Evolutionary conservation across 2,888 invertebrate genomes (phyloP).

Genomic region (Physocephala rufipes): DNA sequence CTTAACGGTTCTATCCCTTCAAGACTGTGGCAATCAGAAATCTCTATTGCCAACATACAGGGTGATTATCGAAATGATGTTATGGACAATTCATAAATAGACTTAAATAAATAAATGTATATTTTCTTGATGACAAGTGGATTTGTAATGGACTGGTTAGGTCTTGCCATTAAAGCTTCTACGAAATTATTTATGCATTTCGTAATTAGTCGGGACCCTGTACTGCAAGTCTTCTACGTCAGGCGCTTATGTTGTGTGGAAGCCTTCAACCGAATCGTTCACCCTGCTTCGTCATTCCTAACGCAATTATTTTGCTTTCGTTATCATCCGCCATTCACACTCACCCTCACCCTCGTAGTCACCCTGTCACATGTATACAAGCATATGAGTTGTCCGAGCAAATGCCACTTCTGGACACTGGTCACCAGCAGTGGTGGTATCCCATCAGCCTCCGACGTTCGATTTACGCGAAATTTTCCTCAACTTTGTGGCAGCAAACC

Average conservation of each 20-base stretch:
- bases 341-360: neutral
- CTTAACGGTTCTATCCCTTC: conserved; percentile 14
- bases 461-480: conserved; percentile 35
- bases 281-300: neutral
- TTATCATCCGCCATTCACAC: neutral
- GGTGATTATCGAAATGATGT: neutral
- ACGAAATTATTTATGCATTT: neutral
- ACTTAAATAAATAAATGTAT: too few relatives aligned
- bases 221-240: neutral
- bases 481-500: conserved; percentile 18
- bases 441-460: conserved; percentile 24
- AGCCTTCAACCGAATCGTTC: neutral
- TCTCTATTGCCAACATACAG: conserved; percentile 1
- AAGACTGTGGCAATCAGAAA: conserved; percentile 26
- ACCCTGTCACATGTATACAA: conserved; percentile 2
- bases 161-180: neutral
- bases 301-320: neutral
- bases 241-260: too few relatives aligned
- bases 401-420: conserved; percentile 26
- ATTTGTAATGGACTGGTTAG: too few relatives aligned
- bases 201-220: neutral
- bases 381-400: conserved; percentile 13
- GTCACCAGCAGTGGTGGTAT: conserved; percentile 17
- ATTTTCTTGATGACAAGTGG: too few relatives aligned
- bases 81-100: too few relatives aligned